Conservation (phyloP, 2,113 vertebrate species). For the Malaclemys terrapin region DNA sequence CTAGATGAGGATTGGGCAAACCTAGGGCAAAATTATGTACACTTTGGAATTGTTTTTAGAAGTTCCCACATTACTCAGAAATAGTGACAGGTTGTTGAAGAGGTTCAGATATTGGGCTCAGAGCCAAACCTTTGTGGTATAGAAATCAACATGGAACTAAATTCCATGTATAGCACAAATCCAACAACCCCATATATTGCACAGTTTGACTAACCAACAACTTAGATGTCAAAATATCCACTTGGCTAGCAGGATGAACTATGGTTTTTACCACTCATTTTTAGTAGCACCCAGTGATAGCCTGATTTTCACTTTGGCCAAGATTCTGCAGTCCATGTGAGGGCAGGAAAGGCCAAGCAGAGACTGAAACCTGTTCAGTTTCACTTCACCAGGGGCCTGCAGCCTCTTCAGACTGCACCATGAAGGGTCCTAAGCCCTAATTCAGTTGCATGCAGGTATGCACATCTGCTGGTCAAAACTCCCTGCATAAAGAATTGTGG, state of each 20-base stretch:
- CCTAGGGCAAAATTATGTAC: not conserved
- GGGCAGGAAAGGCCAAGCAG: not conserved
- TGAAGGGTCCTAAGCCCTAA: not conserved
- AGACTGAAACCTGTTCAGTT: not conserved
- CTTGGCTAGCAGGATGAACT: not conserved
- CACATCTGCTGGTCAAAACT: not conserved
- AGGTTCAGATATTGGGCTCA: not conserved
- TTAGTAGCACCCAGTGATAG: fast-evolving
- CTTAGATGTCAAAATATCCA: not conserved
- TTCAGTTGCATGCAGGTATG: fast-evolving
- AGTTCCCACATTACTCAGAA: not conserved
- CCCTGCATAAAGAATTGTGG: not conserved
- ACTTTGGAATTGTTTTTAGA: conserved; percentile 2
- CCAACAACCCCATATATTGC: not conserved
- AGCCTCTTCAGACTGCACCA: not conserved
- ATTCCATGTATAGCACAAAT: not conserved
- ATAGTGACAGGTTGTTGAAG: not conserved
- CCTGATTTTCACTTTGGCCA: not conserved
- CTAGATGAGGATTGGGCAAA: not conserved
- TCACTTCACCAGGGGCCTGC: fast-evolving
- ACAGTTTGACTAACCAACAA: not conserved
- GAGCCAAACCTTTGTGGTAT: not conserved
- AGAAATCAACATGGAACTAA: not conserved
- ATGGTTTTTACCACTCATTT: not conserved
- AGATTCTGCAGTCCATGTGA: not conserved